These are phyloP conservation scores for Colaptes auratus DNA, from an alignment of 2,113 vertebrate genomes.

Conservation along the genomic window DNA sequence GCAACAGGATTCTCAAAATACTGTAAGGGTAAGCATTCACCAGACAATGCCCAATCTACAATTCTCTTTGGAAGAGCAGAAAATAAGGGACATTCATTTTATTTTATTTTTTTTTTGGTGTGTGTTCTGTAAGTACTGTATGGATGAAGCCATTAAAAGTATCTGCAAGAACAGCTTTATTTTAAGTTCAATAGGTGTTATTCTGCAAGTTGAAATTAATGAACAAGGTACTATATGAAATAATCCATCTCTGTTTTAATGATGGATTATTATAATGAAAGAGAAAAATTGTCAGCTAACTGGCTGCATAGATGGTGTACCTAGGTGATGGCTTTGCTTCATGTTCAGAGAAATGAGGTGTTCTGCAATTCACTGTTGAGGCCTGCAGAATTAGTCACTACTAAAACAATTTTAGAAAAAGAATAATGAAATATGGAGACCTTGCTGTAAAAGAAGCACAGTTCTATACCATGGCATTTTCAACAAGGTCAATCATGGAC, in stretches of 20 bases:
- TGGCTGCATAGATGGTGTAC: background rate
- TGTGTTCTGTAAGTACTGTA: background rate
- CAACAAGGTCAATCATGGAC: background rate
- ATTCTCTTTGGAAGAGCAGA: background rate
- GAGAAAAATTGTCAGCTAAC: conserved; percentile 12
- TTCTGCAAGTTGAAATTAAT: background rate
- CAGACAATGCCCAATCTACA: background rate
- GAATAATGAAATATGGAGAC: background rate
- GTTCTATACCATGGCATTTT: background rate
- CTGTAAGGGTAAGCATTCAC: background rate
- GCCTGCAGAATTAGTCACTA: background rate
- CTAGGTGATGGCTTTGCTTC: background rate
- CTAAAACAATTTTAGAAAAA: background rate
- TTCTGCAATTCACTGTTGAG: background rate
- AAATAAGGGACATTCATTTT: background rate
- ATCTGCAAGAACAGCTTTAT: background rate
- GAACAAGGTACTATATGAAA: background rate
- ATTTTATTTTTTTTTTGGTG: background rate
- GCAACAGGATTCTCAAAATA: background rate
- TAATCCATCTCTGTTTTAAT: background rate
- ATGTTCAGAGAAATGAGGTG: background rate
- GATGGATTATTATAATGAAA: background rate
- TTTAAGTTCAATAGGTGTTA: background rate
- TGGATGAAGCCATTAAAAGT: background rate
- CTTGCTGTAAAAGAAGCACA: background rate